A percentile compares a stretch with the other conserved stretches of the same genome.
Conservation (phyloP, 1,140 invertebrate genomes). For the Charaxes varanes region DNA sequence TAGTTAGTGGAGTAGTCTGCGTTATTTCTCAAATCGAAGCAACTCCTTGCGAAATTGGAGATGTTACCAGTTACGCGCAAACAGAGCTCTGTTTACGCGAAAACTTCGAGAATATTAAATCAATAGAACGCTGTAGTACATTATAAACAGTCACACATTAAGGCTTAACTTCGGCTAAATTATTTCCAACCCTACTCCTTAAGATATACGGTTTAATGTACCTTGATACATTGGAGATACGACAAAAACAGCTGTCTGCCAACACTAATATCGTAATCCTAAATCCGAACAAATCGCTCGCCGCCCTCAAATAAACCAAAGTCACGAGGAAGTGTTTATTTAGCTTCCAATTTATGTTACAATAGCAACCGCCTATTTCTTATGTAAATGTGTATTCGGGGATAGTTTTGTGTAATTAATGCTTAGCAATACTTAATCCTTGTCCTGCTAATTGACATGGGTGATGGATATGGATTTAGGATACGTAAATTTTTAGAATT, state of each 20-base stretch:
- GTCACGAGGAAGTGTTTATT: conserved; percentile 39
- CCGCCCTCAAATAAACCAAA: conserved; percentile 40
- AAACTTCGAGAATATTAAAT: too few species aligned
- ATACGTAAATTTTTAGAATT: too few species aligned
- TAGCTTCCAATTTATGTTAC: conserved; percentile 21
- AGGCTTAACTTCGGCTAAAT: neutral
- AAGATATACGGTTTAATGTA: conserved; percentile 4
- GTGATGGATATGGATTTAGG: too few species aligned
- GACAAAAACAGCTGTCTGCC: conserved; percentile 25
- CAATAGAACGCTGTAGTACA: conserved; percentile 54
- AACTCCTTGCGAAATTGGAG: too few species aligned
- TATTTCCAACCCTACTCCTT: neutral
- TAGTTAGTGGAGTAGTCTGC: too few species aligned
- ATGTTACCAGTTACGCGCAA: too few species aligned
- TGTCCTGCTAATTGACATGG: too few species aligned
- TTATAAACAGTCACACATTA: neutral
- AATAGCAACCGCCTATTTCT: conserved; percentile 1
- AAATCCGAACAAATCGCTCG: conserved; percentile 42
- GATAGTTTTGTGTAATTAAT: neutral
- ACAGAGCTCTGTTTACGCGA: too few species aligned
- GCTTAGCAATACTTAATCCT: too few species aligned
- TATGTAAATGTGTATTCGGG: conserved; percentile 2
- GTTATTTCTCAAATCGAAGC: too few species aligned
- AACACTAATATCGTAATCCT: conserved; percentile 38
- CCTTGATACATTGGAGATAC: conserved; percentile 4